A percentile compares a stretch with the other conserved stretches of the same genome.
phyloP scores from a whole-genome alignment of 2,888 invertebrate genomes.

The Nasonia oneida region DNA sequence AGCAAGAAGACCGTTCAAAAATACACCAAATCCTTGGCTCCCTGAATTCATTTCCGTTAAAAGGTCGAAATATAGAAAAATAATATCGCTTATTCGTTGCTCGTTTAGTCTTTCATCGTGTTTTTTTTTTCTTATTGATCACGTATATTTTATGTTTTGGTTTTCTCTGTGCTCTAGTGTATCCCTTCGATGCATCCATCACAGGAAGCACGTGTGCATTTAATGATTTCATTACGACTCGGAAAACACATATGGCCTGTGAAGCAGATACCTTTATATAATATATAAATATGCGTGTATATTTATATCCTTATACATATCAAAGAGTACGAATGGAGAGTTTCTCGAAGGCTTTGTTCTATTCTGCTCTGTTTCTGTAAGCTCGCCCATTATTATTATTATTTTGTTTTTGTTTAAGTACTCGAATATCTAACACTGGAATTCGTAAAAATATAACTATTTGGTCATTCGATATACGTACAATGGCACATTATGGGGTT shows the following conservation, averaged over 20 bases:
- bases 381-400: not conserved
- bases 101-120: conserved; percentile 66
- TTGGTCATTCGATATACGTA: conserved; percentile 63
- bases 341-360: conserved; percentile 14
- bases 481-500: conserved; percentile 62
- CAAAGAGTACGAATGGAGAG: conserved; percentile 43
- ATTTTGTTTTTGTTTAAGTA: conserved; percentile 52
- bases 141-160: conserved; percentile 29
- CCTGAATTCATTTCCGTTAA: conserved; percentile 15
- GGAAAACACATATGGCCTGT: conserved; percentile 51
- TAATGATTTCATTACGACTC: conserved; percentile 11
- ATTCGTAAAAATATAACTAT: conserved; percentile 65
- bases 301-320: conserved; percentile 38
- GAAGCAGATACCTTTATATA: conserved; percentile 41
- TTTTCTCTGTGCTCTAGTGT: conserved; percentile 24
- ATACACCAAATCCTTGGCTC: not conserved
- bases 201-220: conserved; percentile 20
- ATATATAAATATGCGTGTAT: conserved; percentile 36
- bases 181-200: conserved; percentile 34
- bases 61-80: conserved; percentile 62
- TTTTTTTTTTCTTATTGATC: conserved; percentile 30
- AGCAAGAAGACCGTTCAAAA: not conserved
- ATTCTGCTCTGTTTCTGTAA: conserved; percentile 19
- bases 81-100: conserved; percentile 69
- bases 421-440: conserved; percentile 59